phyloP scores from a whole-genome alignment of 2,888 invertebrate species.

The Steinernema scapterisci region DNA sequence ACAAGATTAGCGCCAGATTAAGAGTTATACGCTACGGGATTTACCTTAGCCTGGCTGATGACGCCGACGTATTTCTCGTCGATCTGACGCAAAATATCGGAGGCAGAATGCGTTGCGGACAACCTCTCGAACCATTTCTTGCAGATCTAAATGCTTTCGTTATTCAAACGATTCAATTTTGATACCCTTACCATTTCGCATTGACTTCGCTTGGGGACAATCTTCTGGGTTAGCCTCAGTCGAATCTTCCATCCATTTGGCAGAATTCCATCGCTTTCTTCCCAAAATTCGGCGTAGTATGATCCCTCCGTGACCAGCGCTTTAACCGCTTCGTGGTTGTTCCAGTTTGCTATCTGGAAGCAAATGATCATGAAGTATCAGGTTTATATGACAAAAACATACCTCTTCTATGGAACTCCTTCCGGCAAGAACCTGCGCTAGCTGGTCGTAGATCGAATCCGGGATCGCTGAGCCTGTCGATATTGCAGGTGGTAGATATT shows the following conservation, averaged over 20 bases:
- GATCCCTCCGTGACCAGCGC: background rate
- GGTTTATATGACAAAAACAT: background rate
- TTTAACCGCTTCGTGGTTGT: background rate
- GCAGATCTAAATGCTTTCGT: conserved; percentile 11
- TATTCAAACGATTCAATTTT: too few species aligned
- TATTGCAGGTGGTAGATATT: background rate
- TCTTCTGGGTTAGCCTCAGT: background rate
- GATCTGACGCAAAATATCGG: background rate
- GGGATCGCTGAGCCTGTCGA: background rate
- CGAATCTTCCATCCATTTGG: conserved; percentile 5
- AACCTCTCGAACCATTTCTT: background rate
- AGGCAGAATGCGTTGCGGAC: background rate
- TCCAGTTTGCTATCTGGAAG: background rate
- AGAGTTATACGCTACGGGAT: too few species aligned
- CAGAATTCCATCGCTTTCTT: conserved; percentile 4
- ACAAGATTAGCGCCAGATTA: background rate
- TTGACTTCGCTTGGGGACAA: conserved; percentile 20
- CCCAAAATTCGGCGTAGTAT: conserved; percentile 22
- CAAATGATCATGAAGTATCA: background rate
- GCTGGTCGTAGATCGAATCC: conserved; percentile 17
- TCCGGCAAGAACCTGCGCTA: conserved; percentile 15
- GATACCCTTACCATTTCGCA: background rate
- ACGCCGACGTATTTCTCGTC: conserved; percentile 12
- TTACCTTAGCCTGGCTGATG: too few species aligned
- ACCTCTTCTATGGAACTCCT: background rate